phyloP scores from a whole-genome alignment of 2,113 vertebrate species.

The Tichodroma muraria region DNA sequence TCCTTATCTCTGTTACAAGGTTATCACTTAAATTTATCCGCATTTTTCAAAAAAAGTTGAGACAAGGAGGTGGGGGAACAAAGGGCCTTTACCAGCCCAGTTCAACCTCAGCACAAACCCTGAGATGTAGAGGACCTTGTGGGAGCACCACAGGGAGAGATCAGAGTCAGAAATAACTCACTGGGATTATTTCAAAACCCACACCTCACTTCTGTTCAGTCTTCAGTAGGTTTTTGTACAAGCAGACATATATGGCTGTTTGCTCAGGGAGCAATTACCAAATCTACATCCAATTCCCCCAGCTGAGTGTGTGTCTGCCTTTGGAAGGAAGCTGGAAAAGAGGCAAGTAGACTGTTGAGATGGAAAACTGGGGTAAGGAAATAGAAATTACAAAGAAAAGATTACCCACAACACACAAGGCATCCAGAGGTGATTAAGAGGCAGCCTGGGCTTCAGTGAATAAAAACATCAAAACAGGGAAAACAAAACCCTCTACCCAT shows the following conservation, averaged over 20 bases:
- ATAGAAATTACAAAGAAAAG: not conserved
- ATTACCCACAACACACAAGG: not conserved
- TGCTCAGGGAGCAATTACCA: not conserved
- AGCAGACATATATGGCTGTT: not conserved
- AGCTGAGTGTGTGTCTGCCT: not conserved
- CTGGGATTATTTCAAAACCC: not conserved
- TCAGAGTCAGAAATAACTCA: not conserved
- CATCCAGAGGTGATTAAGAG: not conserved
- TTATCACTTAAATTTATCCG: not conserved
- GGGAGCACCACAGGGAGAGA: fast-evolving
- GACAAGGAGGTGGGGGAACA: not conserved
- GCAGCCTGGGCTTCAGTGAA: not conserved
- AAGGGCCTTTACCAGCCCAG: not conserved
- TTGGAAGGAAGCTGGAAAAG: not conserved
- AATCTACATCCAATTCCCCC: not conserved
- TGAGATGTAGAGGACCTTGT: not conserved
- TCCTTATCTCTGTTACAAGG: conserved; percentile 12
- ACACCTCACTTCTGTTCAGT: not conserved
- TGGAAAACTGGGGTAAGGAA: not conserved
- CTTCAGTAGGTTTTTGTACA: not conserved
- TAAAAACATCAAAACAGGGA: not conserved
- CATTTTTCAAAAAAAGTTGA: not conserved
- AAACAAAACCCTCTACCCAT: not conserved
- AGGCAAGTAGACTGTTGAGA: not conserved
- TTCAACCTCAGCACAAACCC: not conserved